Conservation (phyloP, 2,113 vertebrate genomes). For the Athene cunicularia region DNA sequence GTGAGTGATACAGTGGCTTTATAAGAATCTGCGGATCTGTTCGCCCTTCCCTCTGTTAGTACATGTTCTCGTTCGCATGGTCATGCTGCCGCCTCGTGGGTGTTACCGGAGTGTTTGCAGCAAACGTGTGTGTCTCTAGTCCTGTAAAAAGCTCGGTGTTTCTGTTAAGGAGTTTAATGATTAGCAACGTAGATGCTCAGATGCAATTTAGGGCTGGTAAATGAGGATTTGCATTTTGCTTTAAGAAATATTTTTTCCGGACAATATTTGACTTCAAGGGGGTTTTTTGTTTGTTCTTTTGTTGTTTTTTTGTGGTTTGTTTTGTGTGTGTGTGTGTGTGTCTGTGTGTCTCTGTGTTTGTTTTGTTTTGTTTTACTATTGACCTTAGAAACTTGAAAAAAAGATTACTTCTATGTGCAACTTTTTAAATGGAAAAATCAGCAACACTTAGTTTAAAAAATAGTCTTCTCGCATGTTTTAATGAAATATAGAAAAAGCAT, state of each 20-base stretch:
- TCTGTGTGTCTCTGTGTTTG: no score
- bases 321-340: no score
- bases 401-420: not conserved
- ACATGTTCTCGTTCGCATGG: fast-evolving
- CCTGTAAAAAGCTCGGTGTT: not conserved
- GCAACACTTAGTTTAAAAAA: not conserved
- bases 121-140: not conserved
- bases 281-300: no score
- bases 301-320: no score
- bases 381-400: not conserved
- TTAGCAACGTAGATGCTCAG: not conserved
- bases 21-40: not conserved
- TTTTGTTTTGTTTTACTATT: not conserved
- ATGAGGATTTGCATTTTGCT: not conserved
- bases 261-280: not conserved
- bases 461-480: not conserved
- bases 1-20: not conserved
- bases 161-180: not conserved
- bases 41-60: not conserved
- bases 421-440: not conserved
- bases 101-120: not conserved
- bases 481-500: not conserved
- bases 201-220: not conserved
- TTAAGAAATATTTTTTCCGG: not conserved
- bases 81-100: not conserved